Evolutionary conservation across 2,888 invertebrate genomes (phyloP), one percentile per base, ranked within the genome.

Genomic region (Dilophus febrilis): DNA sequence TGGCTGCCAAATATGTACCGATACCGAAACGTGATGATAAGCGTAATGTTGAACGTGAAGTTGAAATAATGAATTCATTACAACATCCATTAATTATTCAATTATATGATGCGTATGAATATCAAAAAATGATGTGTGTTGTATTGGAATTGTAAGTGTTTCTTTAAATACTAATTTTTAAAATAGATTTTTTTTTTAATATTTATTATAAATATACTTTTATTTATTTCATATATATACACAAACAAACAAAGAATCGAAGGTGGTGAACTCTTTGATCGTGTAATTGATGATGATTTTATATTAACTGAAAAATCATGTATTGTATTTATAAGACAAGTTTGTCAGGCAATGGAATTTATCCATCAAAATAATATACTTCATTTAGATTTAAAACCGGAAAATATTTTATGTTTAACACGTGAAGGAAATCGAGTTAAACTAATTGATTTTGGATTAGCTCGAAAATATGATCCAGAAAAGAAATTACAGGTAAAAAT

Each of bases 311-410:
- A 98, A 63, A 78, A 86, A 46, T 87, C 92, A 7, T 97, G 95
- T 61, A 84, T 91, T 1, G 84, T 94, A 44, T 97, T 99, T 61
- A 86, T 97, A 74, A 70, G 94, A 30, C 98, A 98, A 65, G 92
- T 98, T 47, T 95, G 95, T 61, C 95, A 97, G 59, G 98, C 95
- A 19, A 83, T 98, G 47, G 85, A 86, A 55, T 99, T 94, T 58
- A 94, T 99, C 54, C 98, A 98, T 58, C 76, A 82, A 43, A 87
- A 91, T 63, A 84, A 86, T 53, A 91, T 98, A 49, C 66, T 99
- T 40, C 98, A 98, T 67, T 71, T 98, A 40, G 98, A 98, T 58
- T 77, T 98, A 73, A 99, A 98, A 85, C 98, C 98, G 10, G 98
- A 98, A 65, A 98, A 99, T 63, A 94, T 98, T 51, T 71, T 98